Percentiles rank a stretch among this genome's conserved stretches.
Evolutionary conservation across 2,888 invertebrate species (phyloP).

Genomic region (Pandemis heparana): DNA sequence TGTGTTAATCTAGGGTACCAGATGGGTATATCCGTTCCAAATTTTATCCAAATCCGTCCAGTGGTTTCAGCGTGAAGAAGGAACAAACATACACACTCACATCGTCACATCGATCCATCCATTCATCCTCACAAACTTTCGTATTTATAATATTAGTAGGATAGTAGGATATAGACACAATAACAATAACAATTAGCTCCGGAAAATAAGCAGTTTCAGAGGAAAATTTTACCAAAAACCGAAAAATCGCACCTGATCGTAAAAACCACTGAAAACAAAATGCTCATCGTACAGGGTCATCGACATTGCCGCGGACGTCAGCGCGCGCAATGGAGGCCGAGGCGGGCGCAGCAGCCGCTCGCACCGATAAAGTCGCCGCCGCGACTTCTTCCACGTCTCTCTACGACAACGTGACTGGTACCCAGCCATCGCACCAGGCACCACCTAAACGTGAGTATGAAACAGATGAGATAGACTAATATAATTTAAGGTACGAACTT

Average conservation of each 20-base stretch:
- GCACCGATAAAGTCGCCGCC: slow-evolving; percentile 91
- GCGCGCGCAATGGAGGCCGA: slow-evolving; percentile 90
- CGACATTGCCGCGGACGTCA: slow-evolving; percentile 93
- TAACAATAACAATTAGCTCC: too few relatives aligned
- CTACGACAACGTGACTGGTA: slow-evolving; percentile 92
- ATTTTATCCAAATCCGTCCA: too few relatives aligned
- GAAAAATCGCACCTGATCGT: not conserved
- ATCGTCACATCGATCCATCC: too few relatives aligned
- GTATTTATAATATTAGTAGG: too few relatives aligned
- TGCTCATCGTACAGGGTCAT: slow-evolving; percentile 87
- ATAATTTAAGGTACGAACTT: too few relatives aligned
- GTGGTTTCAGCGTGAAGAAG: too few relatives aligned
- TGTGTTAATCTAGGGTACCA: too few relatives aligned
- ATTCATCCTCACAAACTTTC: too few relatives aligned
- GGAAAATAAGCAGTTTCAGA: not conserved
- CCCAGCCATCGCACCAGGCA: slow-evolving; percentile 77
- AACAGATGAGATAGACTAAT: too few relatives aligned
- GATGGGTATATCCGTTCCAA: too few relatives aligned
- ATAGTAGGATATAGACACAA: too few relatives aligned
- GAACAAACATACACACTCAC: too few relatives aligned
- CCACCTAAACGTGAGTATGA: slow-evolving; percentile 78
- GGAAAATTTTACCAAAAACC: not conserved
- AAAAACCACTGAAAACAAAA: slow-evolving; percentile 21
- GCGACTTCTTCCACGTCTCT: slow-evolving; percentile 96
- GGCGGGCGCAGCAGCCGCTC: slow-evolving; percentile 77